A percentile compares a stretch with the other conserved stretches of the same genome.
Conservation (phyloP, 1,140 invertebrate species). For the Drosophila cardini region DNA sequence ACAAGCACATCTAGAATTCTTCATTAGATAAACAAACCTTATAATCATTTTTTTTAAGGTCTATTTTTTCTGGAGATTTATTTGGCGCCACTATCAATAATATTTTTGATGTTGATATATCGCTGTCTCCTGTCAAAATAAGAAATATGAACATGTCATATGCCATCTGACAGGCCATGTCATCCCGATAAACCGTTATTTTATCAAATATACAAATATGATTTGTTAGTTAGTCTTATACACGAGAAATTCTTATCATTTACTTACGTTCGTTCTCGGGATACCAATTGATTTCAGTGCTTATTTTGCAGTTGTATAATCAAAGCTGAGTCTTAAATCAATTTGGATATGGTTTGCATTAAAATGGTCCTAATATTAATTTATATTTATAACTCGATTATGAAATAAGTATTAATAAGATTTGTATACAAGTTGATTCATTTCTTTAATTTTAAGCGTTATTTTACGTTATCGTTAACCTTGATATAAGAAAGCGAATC, state of each 20-base stretch:
- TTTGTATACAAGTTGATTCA: background rate
- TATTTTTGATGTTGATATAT: slow-evolving; percentile 26
- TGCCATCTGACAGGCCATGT: slow-evolving; percentile 29
- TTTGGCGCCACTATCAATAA: slow-evolving; percentile 42
- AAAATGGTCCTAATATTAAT: background rate
- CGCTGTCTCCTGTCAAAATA: slow-evolving; percentile 10
- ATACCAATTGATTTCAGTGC: slow-evolving; percentile 5
- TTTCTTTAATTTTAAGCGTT: slow-evolving; percentile 1
- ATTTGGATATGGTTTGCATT: background rate
- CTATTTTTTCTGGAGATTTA: slow-evolving; percentile 16
- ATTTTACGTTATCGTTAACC: slow-evolving; percentile 10
- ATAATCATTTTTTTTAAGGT: slow-evolving; percentile 5
- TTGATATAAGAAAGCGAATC: slow-evolving; percentile 1
- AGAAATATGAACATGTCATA: slow-evolving; percentile 21
- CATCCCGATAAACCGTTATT: slow-evolving; percentile 24
- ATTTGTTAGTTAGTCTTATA: slow-evolving; percentile 7
- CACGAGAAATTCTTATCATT: slow-evolving; percentile 36
- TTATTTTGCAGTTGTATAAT: slow-evolving; percentile 15
- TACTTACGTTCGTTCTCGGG: background rate
- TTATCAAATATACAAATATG: slow-evolving; percentile 26
- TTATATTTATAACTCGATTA: background rate
- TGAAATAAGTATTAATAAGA: background rate
- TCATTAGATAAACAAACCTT: slow-evolving; percentile 9
- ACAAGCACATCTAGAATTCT: background rate
- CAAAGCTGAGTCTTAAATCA: background rate